Conservation (phyloP, 2,888 invertebrate species). For the Melieria crassipennis region DNA sequence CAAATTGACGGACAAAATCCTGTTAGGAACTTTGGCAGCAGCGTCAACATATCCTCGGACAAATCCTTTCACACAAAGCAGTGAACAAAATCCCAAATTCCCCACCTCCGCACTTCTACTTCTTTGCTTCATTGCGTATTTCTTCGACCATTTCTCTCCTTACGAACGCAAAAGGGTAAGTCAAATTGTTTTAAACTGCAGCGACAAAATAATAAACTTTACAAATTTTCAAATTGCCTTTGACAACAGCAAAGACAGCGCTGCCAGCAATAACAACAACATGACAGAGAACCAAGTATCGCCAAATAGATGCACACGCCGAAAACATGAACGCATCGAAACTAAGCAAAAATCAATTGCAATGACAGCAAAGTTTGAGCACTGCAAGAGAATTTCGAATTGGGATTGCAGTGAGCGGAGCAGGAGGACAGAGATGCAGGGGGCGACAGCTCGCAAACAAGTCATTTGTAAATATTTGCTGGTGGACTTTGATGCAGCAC, state of each 20-base stretch:
- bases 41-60: too few species aligned
- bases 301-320: constrained; percentile 21
- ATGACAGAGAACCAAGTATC: constrained; percentile 7
- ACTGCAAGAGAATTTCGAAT: background rate
- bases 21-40: too few species aligned
- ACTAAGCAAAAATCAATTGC: constrained; percentile 15
- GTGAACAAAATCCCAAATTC: too few species aligned
- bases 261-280: background rate
- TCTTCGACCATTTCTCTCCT: constrained; percentile 3
- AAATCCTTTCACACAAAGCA: too few species aligned
- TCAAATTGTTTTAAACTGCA: constrained; percentile 33
- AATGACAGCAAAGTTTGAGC: constrained; percentile 8
- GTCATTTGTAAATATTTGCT: constrained; percentile 17
- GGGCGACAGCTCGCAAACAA: background rate
- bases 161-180: background rate
- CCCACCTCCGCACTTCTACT: too few species aligned
- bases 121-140: too few species aligned
- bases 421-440: background rate
- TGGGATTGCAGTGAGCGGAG: background rate
- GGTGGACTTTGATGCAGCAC: background rate
- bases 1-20: too few species aligned
- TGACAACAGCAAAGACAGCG: background rate
- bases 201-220: constrained; percentile 30
- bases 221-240: constrained; percentile 24
- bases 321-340: constrained; percentile 9